Conservation (phyloP, 2,113 vertebrate species). For the Calidris pugnax region DNA sequence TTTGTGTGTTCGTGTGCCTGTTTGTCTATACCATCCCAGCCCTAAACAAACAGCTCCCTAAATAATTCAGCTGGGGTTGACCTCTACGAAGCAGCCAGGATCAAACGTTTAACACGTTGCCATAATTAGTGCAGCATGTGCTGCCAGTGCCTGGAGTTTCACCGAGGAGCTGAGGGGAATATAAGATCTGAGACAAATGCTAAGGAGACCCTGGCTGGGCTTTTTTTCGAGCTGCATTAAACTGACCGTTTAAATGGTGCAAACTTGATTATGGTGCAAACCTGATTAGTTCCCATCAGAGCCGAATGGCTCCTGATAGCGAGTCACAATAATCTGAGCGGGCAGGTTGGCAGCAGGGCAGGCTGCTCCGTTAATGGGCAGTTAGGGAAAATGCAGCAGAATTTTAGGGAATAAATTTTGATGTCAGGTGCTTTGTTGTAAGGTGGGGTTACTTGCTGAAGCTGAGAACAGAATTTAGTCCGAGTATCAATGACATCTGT, state of each 20-base stretch:
- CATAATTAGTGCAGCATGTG: background rate
- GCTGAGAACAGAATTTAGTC: background rate
- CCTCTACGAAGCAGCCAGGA: background rate
- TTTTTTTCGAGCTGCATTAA: slow-evolving; percentile 37
- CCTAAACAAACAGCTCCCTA: background rate
- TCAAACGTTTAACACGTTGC: background rate
- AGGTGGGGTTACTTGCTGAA: background rate
- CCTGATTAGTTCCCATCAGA: slow-evolving; percentile 49
- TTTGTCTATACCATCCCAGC: background rate
- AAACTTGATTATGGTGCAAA: slow-evolving; percentile 57
- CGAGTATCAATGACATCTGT: background rate
- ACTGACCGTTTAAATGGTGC: slow-evolving; percentile 46
- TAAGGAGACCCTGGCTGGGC: background rate
- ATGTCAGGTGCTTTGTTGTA: background rate
- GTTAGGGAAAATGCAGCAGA: background rate
- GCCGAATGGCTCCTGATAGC: slow-evolving; percentile 37
- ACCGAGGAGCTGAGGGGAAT: slow-evolving; percentile 8
- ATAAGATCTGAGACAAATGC: background rate
- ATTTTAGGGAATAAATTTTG: background rate
- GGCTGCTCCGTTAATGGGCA: background rate
- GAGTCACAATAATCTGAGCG: background rate
- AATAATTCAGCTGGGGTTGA: background rate
- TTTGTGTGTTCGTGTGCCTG: background rate
- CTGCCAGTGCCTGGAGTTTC: background rate
- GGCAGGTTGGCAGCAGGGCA: background rate